Evolutionary conservation across 2,888 invertebrate genomes (phyloP), one percentile per base, ranked within the genome.

Genomic region (Erebia ligea): DNA sequence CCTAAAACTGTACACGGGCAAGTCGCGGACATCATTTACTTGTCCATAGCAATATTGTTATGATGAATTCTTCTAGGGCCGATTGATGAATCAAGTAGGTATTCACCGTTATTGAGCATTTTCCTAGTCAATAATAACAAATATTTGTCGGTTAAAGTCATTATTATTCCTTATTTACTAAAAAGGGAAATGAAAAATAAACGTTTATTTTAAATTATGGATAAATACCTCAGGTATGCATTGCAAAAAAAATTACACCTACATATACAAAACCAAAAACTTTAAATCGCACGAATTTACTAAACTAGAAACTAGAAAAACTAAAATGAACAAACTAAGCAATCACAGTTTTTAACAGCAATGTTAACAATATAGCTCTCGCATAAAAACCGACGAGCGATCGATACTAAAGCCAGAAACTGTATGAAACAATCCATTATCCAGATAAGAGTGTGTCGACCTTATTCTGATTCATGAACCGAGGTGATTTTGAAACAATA

Each of bases 351-450:
- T 57, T 62, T 15, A 48, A 48, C 21, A 42, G 10, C 11, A 61
- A 48, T 48, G 6, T 42, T 61, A 61, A 59, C 40, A 61, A 61
- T 21, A 21, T 15, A 45, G 62, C 9, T 19, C 13, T 13, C 21
- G 21, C 13, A 67, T 2, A 67, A 58, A 45, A 67, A 67, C 45
- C 34, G 62, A 67, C 73, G 57, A 61, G 69, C 73, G 70, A 21
- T 66, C 71, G 56, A 67, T 64, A 73, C 73, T 68, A 70, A 70
- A 71, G 71, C 67, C 72, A 67, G 69, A 52, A 61, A 59, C 68
- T 74, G 66, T 68, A 73, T 75, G 74, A 75, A 71, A 75, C 74
- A 75, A 72, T 69, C 68, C 69, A 66, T 69, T 74, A 69, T 71
- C 69, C 56, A 69, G 75, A 75, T 75, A 75, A 74, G 69, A 72